Evolutionary conservation across 2,797 vertebrate genomes (phyloP).

Genomic region (Scleropages formosus): DNA sequence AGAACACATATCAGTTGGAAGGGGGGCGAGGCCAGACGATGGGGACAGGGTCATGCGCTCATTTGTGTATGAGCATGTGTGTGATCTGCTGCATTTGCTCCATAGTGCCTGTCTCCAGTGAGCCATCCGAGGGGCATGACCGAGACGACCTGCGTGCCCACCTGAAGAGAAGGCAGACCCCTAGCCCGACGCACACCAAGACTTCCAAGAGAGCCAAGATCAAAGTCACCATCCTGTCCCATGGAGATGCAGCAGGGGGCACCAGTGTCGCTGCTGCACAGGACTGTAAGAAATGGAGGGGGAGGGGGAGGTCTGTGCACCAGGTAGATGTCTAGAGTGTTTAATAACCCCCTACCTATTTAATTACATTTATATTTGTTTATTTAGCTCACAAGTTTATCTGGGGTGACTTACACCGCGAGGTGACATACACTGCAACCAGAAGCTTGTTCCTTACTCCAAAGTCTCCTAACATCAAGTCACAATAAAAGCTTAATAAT

Average conservation of each 20-base stretch:
- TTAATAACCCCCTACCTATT: too few relatives aligned
- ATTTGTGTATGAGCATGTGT: constrained; percentile 1
- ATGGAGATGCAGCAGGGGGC: constrained; percentile 74
- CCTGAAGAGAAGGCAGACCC: constrained; percentile 82
- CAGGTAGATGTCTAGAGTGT: too few relatives aligned
- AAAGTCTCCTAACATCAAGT: too few relatives aligned
- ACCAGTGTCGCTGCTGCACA: constrained; percentile 61
- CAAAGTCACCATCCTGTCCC: constrained; percentile 94
- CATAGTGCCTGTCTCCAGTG: constrained; percentile 83
- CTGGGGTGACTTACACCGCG: too few relatives aligned
- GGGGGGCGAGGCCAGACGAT: too few relatives aligned
- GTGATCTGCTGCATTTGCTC: constrained; percentile 29
- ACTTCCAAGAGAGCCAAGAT: constrained; percentile 91
- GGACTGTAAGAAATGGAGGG: constrained; percentile 72
- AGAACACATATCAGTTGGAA: background rate
- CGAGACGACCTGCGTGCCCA: constrained; percentile 79
- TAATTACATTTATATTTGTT: too few relatives aligned
- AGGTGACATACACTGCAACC: too few relatives aligned
- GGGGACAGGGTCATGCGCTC: background rate
- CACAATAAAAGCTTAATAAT: too few relatives aligned
- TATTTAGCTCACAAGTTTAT: too few relatives aligned
- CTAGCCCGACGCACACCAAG: constrained; percentile 80
- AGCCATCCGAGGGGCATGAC: constrained; percentile 80
- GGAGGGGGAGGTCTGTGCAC: too few relatives aligned
- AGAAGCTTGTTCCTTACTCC: too few relatives aligned